Conservation (phyloP, 2,797 vertebrate genomes). For the Xiphorhynchus erythropygius region DNA sequence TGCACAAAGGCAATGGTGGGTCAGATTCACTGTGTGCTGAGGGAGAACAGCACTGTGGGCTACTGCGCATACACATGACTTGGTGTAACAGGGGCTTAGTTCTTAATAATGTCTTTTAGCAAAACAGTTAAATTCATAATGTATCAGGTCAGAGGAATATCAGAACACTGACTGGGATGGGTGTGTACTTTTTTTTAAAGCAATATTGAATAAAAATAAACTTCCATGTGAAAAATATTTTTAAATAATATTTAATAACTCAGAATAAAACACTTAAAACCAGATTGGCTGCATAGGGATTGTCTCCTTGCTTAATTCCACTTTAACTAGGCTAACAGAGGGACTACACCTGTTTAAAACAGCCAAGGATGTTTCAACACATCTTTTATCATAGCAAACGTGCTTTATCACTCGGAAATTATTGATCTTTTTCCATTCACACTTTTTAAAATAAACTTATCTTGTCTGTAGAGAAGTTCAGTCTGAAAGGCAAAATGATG, state of each 20-base stretch:
- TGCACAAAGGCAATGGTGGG: neutral
- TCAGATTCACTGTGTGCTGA: neutral
- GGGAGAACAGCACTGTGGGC: neutral
- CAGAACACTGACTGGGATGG: neutral
- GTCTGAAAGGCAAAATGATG: neutral
- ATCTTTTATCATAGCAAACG: neutral
- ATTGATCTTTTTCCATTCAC: neutral
- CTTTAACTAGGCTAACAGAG: neutral
- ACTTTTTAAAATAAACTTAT: neutral
- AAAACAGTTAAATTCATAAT: neutral
- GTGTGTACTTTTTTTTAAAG: neutral
- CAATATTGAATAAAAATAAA: constrained; percentile 19
- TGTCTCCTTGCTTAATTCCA: neutral
- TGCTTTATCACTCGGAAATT: neutral
- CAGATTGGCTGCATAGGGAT: neutral
- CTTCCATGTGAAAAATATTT: constrained; percentile 3
- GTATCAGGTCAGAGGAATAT: neutral
- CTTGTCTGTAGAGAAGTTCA: neutral
- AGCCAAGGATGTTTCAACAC: neutral
- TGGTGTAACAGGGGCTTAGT: neutral
- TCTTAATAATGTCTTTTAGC: neutral
- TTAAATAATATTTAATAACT: neutral
- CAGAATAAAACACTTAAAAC: neutral
- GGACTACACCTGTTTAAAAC: neutral
- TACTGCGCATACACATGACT: neutral